Conservation (phyloP, 2,113 vertebrate genomes). For the Sakesphorus luctuosus region DNA sequence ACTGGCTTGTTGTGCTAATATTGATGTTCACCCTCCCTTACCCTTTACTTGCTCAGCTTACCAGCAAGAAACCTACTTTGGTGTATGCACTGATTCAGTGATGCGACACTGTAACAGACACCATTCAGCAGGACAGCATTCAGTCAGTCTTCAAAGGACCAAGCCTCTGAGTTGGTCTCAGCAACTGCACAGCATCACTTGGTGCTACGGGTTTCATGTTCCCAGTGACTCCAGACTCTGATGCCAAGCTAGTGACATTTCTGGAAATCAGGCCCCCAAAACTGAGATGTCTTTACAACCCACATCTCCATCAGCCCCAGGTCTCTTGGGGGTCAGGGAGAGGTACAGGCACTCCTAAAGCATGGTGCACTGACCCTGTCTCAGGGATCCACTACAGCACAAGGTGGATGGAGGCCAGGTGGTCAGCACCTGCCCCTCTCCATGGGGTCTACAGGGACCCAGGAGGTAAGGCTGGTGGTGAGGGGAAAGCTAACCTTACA, state of each 20-base stretch:
- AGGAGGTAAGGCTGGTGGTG: neutral
- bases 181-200: neutral
- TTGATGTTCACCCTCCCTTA: rapidly evolving
- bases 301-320: neutral
- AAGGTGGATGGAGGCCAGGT: too few species aligned
- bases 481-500: neutral
- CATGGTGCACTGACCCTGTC: neutral
- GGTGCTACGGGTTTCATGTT: neutral
- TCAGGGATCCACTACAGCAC: neutral
- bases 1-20: neutral
- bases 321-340: neutral
- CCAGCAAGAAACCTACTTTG: neutral
- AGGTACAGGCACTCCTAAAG: neutral
- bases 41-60: neutral
- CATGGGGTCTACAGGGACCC: neutral
- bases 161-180: neutral
- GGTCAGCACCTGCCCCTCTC: neutral
- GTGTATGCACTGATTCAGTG: neutral
- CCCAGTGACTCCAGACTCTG: neutral
- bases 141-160: neutral
- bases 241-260: neutral
- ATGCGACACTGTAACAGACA: neutral
- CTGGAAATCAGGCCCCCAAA: neutral
- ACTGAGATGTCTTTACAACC: neutral
- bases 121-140: neutral